phyloP scores from a whole-genome alignment of 2,888 invertebrate genomes.

The Drosophila fungiperda region DNA sequence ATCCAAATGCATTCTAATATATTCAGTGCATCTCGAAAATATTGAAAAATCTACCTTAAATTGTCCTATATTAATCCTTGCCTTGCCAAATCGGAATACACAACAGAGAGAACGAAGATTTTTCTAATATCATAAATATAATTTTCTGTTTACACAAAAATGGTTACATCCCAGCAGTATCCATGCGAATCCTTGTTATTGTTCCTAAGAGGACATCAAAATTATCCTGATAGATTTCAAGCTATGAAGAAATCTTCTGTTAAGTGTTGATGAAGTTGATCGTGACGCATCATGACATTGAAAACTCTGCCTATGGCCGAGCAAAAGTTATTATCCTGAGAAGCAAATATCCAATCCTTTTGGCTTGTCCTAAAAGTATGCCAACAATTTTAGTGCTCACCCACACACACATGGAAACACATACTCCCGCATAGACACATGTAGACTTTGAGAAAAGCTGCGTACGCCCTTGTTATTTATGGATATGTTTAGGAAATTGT shows the following conservation, averaged over 20 bases:
- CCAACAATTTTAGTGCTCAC: not conserved
- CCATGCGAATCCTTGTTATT: not conserved
- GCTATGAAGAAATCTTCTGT: not conserved
- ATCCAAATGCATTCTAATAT: not conserved
- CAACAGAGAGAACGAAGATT: not conserved
- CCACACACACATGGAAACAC: not conserved
- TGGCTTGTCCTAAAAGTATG: not conserved
- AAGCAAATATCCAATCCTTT: not conserved
- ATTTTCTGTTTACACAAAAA: not conserved
- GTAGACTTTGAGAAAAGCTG: not conserved
- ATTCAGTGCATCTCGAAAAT: not conserved
- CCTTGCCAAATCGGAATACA: not conserved
- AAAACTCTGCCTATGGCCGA: not conserved
- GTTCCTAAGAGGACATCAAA: not conserved
- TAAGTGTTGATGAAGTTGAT: not conserved
- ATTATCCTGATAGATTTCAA: not conserved
- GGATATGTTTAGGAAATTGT: conserved; percentile 43
- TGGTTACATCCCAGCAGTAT: not conserved
- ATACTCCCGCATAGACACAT: not conserved
- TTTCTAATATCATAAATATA: not conserved
- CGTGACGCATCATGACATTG: not conserved
- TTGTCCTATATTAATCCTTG: not conserved
- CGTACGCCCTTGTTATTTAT: not conserved
- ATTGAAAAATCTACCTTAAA: not conserved
- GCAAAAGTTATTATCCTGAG: not conserved